phyloP scores from a whole-genome alignment of 2,888 invertebrate species.

The Bellardia pandia region DNA sequence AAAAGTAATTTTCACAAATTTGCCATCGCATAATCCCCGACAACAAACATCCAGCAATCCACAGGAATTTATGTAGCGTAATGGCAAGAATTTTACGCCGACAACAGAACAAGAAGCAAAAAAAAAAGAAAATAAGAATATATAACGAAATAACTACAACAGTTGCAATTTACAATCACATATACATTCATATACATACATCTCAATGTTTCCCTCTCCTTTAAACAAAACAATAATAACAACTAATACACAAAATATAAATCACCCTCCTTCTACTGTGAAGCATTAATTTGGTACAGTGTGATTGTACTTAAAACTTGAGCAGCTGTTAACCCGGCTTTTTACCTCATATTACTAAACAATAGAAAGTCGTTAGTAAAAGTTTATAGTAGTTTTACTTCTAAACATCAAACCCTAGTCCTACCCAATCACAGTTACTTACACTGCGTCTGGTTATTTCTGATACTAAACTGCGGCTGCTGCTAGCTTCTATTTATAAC shows the following conservation, averaged over 20 bases:
- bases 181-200: slow-evolving; percentile 22
- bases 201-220: slow-evolving; percentile 50
- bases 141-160: slow-evolving; percentile 40
- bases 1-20: slow-evolving; percentile 83
- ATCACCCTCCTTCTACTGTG: slow-evolving; percentile 42
- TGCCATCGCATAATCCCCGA: slow-evolving; percentile 81
- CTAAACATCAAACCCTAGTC: slow-evolving; percentile 24
- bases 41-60: slow-evolving; percentile 74
- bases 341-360: slow-evolving; percentile 71
- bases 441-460: slow-evolving; percentile 3
- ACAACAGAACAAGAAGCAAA: slow-evolving; percentile 22
- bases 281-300: slow-evolving; percentile 19
- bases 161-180: slow-evolving; percentile 48
- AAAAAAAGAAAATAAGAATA: background rate
- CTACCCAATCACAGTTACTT: slow-evolving; percentile 15
- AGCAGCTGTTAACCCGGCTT: slow-evolving; percentile 72
- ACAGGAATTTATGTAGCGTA: slow-evolving; percentile 82
- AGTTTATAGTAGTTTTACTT: slow-evolving; percentile 65
- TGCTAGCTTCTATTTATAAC: slow-evolving; percentile 53
- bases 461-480: background rate
- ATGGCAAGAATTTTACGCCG: slow-evolving; percentile 39
- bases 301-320: slow-evolving; percentile 68
- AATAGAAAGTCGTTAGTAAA: slow-evolving; percentile 71
- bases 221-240: background rate
- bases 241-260: slow-evolving; percentile 52